Evolutionary conservation across 2,797 vertebrate genomes (phyloP), one percentile per base, ranked within the genome.

Genomic region (Salmo trutta): DNA sequence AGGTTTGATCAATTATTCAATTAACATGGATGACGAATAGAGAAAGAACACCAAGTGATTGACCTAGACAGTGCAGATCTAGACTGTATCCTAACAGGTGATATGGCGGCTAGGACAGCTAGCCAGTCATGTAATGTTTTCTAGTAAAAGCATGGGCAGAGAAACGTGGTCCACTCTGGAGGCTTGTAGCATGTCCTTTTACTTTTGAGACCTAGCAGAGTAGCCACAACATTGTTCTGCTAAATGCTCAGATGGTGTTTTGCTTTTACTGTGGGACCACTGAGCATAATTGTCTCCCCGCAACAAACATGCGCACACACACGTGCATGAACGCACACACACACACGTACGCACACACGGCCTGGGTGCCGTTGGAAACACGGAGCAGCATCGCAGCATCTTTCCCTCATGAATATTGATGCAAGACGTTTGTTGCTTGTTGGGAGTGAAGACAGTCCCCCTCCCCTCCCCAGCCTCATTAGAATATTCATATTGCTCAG

Each of bases 401-500:
- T 73, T 81, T 81, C 82, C 15, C 27, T 77, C 85, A 88, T 94
- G 88, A 83, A 92, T 93, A 94, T 91, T 92, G 86, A 93, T 90
- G 88, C 73, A 29, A 72, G 53, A 76, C 68, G 82, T 81, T 83
- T 75, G 83, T 79, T 67, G 82, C 82, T 83, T 75, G 83, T 79
- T 65, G 83, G 69, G 77, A 83, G 77, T 74, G 79, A 75, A 69
- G 71, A 78, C 75, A 24, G 77, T 77, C 76, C 54, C 14, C n/a
- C 19, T 19, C n/a, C 6, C 41, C 7, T 10, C 56, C 56, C 56
- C 8, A n/a, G 75, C 83, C 85, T 91, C 86, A 92, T 93, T 91
- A 90, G 85, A 91, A 93, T 93, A 93, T 92, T 90, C 91, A 89
- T 84, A 86, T 74, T 64, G 53, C 74, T 2, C 73, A 73, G 78